Evolutionary conservation across 2,113 vertebrate species (phyloP).

Genomic region (Notiomystis cincta): DNA sequence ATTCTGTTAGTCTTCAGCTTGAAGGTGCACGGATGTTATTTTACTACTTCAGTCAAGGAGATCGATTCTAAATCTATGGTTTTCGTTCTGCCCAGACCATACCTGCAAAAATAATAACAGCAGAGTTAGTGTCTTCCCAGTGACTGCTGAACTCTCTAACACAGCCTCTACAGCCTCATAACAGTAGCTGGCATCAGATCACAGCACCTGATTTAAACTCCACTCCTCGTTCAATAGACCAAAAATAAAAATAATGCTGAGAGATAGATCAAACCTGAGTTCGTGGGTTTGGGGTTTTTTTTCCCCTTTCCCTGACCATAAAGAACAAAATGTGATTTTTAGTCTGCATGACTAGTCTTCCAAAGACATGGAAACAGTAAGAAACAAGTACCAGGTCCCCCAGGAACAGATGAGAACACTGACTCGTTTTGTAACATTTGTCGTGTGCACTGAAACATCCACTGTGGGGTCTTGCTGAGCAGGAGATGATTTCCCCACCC

Average conservation of each 20-base stretch:
- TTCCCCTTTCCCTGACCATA: not conserved
- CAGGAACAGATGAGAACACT: not conserved
- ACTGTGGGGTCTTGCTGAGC: not conserved
- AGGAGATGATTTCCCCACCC: not conserved
- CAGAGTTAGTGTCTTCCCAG: not conserved
- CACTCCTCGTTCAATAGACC: slow-evolving; percentile 15
- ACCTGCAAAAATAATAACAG: slow-evolving; percentile 20
- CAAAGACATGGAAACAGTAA: not conserved
- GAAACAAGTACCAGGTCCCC: not conserved
- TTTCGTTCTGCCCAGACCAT: not conserved
- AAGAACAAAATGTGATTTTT: not conserved
- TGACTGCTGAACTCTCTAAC: not conserved
- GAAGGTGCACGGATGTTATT: not conserved
- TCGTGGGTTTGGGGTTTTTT: not conserved
- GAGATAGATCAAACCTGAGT: not conserved
- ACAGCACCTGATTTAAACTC: slow-evolving; percentile 36
- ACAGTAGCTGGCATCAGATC: slow-evolving; percentile 17
- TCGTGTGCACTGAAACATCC: not conserved
- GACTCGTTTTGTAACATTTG: not conserved
- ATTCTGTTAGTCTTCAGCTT: not conserved
- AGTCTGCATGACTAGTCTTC: not conserved
- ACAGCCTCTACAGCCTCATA: not conserved
- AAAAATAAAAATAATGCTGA: slow-evolving; percentile 20
- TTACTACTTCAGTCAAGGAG: not conserved
- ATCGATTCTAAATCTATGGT: not conserved